Base-by-base conservation (phyloP, 2,888 invertebrate genomes). In the Clanis bilineata region DNA sequence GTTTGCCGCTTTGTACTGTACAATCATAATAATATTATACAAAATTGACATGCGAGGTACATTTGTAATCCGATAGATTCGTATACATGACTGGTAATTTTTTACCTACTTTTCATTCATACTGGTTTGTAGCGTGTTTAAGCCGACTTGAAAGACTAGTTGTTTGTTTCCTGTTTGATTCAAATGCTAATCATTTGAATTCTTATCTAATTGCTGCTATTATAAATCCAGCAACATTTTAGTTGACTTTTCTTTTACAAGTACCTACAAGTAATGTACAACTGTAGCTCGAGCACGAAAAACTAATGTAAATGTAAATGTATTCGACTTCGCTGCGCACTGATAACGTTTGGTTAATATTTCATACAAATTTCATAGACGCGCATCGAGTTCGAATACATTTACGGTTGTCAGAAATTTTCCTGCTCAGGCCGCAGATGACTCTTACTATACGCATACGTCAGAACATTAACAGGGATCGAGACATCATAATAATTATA, bases 91-190 rank as follows among this genome's bases (percentile, higher is more conserved):
- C 15, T 15, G 12, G 18, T 51, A 32, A 47, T 18, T 15, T 47
- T 44, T 51, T 51, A 32, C 51, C 51, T 32, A 18, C 21, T 28
- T 51, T 51, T 51, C 51, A 51, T 51, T 51, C 51, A 32, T 32
- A 51, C 51, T 32, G 10, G 51, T 32, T 47, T 32, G 18, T 15
- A 28, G 47, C 28, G 28, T 28, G 10, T 18, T 4, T 10, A 51
- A 15, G 10, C 4, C 28, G 18, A 41, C 41, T 41, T 41, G 15
- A 18, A 10, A 32, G 28, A 28, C 25, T 28, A 15, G 28, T 15
- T 32, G 28, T 32, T 9, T 51, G 18, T 18, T 32, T 51, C 32
- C 18, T 51, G 51, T 32, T 51, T 15, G 9, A 10, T 32, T 51
- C 32, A 18, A n/a, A n/a, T n/a, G n/a, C n/a, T n/a, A n/a, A n/a